These are phyloP conservation scores for Rhagonycha lutea DNA, from an alignment of 2,888 invertebrate species.

Conservation along the genomic window DNA sequence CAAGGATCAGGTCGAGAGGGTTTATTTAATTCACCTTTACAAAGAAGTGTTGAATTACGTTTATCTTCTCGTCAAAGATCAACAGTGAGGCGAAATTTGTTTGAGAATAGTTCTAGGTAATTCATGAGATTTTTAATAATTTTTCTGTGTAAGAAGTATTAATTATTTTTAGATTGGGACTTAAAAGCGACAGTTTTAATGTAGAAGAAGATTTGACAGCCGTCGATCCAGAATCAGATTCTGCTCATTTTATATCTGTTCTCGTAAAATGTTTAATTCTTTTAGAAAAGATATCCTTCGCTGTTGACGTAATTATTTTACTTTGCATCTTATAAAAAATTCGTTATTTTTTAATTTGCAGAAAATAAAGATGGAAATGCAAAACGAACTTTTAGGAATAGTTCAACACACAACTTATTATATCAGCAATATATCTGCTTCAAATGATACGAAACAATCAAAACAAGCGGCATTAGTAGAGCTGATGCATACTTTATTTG, in stretches of 20 bases:
- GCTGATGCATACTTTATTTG: slow-evolving; percentile 75
- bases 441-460: slow-evolving; percentile 42
- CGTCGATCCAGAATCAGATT: slow-evolving; percentile 64
- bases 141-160: slow-evolving; percentile 4
- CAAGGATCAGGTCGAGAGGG: slow-evolving; percentile 65
- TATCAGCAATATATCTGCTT: slow-evolving; percentile 64
- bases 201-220: slow-evolving; percentile 63
- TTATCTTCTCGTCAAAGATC: slow-evolving; percentile 62
- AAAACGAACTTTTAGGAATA: slow-evolving; percentile 78
- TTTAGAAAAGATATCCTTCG: slow-evolving; percentile 81
- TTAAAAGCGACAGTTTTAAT: slow-evolving; percentile 50
- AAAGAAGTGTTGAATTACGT: slow-evolving; percentile 61
- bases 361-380: slow-evolving; percentile 82
- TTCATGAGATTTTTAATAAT: slow-evolving; percentile 3
- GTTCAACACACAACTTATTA: slow-evolving; percentile 80
- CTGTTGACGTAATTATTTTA: slow-evolving; percentile 69
- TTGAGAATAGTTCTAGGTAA: slow-evolving; percentile 29
- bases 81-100: slow-evolving; percentile 29
- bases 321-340: not conserved
- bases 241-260: slow-evolving; percentile 75
- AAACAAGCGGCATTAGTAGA: slow-evolving; percentile 60
- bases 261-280: slow-evolving; percentile 85
- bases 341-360: slow-evolving; percentile 47
- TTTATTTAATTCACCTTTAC: slow-evolving; percentile 58
- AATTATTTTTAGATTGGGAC: slow-evolving; percentile 36